Base-by-base conservation (phyloP, 2,888 invertebrate species). In the Odontothrips loti region DNA sequence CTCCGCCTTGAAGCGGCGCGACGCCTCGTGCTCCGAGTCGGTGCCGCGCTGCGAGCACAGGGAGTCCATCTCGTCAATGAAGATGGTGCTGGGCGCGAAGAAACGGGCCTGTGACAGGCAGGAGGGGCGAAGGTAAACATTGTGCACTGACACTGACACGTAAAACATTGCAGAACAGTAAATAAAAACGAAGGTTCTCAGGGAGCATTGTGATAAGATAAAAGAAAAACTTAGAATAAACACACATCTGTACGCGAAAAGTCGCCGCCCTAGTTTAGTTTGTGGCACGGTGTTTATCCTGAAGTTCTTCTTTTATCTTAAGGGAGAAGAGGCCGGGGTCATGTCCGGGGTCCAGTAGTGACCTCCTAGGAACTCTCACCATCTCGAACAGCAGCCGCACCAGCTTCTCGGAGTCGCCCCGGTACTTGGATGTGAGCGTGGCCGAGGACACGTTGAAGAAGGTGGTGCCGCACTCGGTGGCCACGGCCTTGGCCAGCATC, bases 381-480 rank as follows among this genome's bases (percentile, higher is more conserved):
- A 96, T 95, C 88, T 95, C 95, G 86, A 96, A 96, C 1, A 96
- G 89, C 27, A 96, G 88, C 43, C 95, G 90, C 48, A 96, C 95
- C 11, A 96, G 90, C 87, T 96, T 96, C 87, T 96, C 96, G 2
- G 95, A 95, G 86, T 96, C 96, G 0, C 96, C 96, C n/a, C 95
- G 89, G 86, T 94, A 96, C 86, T 96, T 96, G 0, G 95, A 95
- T 0, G 95, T 95, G 68, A 96, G 90, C 0, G 95, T 95, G 0
- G 95, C 94, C 0, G 95, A 94, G 0, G 95, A 95, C 0, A 97
- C 95, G 86, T 95, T 93, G 87, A 96, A 95, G 88, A 95, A 95
- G 0, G 96, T 96, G 0, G 96, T 94, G 79, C 93, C 92, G 86
- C 95, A 96, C 87, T 96, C 96, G 0, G 95, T 96, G 29, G 96